Evolutionary conservation across 23 tunicate species (phyloP), one percentile per base, ranked within the genome.

Genomic region (Diplosoma virens): DNA sequence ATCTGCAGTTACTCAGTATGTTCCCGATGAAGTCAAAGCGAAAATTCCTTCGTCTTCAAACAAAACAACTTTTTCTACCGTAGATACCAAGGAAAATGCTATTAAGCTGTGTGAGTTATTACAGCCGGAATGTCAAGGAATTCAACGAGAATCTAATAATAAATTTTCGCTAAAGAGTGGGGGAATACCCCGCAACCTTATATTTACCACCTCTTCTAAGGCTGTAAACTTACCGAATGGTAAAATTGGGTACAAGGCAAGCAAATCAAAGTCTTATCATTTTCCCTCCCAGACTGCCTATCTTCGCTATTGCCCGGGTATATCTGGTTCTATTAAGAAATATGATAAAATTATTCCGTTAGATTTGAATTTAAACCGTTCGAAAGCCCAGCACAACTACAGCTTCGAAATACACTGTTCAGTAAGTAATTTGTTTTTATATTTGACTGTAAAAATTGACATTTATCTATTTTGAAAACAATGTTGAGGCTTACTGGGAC

Each of bases 251-350:
- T 25, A 25, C 11, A n/a, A n/a, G n/a, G n/a, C n/a, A n/a, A 61
- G 70, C 17, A 26, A 47, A 4, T 7, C 29, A 23, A 80, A 74
- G 27, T 28, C 34, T 35, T 87, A 59, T 37, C 25, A 34, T 30
- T 76, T 87, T 67, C 95, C 95, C 18, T 58, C 56, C 20, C 76
- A 87, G 67, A 24, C 47, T 17, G 79, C 95, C n/a, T 76, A 55
- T 79, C 58, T 87, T 26, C 56, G 71, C 32, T 87, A 81, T 25
- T 87, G 95, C 33, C 95, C 95, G 6, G 95, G 95, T 26, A 79
- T 35, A 0, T 80, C 77, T 4, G 79, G 79, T 0, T 27, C 33
- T 37, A 45, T 54, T 25, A 79, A 81, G 37, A 28, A 30, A 18
- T 37, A 30, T 7, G 56, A 33, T 9, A 76, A 32, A 11, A 66